Evolutionary conservation across 2,113 vertebrate species (phyloP).

Genomic region (Monarcha castaneiventris): DNA sequence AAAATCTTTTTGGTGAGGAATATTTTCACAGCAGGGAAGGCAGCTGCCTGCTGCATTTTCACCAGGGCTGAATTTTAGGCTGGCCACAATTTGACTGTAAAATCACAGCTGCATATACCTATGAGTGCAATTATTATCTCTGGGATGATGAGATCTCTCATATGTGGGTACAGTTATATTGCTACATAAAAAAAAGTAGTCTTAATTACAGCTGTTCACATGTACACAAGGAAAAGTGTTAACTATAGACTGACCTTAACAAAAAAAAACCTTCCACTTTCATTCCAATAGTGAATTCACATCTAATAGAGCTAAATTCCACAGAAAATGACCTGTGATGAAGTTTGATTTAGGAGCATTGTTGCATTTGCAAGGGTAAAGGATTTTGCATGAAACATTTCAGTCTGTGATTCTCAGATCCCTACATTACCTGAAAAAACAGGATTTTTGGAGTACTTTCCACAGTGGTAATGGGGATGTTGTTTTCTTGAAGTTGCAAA

Average conservation of each 20-base stretch:
- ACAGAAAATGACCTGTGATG: background rate
- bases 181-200: background rate
- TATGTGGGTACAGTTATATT: background rate
- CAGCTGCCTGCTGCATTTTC: background rate
- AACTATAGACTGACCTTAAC: background rate
- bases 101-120: background rate
- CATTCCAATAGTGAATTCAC: background rate
- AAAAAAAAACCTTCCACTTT: background rate
- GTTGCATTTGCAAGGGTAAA: background rate
- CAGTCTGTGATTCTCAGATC: background rate
- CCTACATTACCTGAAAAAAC: background rate
- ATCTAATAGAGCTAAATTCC: background rate
- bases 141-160: background rate
- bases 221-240: background rate
- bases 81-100: background rate
- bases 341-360: background rate
- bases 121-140: background rate
- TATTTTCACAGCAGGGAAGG: background rate
- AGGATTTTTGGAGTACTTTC: background rate
- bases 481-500: background rate
- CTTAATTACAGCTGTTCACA: background rate
- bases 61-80: background rate
- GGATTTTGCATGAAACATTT: background rate
- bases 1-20: background rate
- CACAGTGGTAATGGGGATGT: rapidly evolving